Evolutionary conservation across 2,113 vertebrate genomes (phyloP), one percentile per base, ranked within the genome.

Genomic region (Promerops cafer): DNA sequence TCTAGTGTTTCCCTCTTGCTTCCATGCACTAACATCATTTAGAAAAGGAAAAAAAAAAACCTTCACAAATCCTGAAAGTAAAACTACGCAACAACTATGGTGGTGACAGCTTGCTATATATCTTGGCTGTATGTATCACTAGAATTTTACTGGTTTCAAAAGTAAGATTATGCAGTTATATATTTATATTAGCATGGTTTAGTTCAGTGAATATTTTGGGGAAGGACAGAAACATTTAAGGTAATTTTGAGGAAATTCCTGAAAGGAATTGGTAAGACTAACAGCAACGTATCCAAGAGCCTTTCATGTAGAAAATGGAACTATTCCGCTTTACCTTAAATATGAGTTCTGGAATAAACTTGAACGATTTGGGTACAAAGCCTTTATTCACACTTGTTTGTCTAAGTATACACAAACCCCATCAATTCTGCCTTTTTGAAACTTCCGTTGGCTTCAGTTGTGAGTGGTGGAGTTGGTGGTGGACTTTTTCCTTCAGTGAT

Each of bases 281-380:
- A 83, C 59, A 94, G 27, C 64, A 85, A 64, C n/a, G 0, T 90
- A 57, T 95, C 68, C 80, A 94, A 93, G 78, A 93, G 84, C 56
- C 63, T 93, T 86, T 92, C 27, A 21, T 94, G 64, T 90, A 81
- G 92, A 90, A 95, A 81, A 77, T 37, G 3, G 74, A 94, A 84
- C 24, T 80, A 70, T 33, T 95, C 63, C 92, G 70, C 53, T 94
- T 95, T 83, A 97, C 80, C 35, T 94, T 96, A 89, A 94, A 86
- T 94, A 74, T 26, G 49, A 93, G 80, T 80, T 95, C 87, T 96
- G 95, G 95, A 96, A 97, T 96, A 97, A 96, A 95, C 89, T 96
- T 94, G 93, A 97, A 89, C 27, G 8, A 89, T 85, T 94, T 90
- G 77, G 65, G 26, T 90, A 92, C 76, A 95, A 89, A 89, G 83